Conservation (phyloP, 2,888 invertebrate species). For the Drosophila vallismaia region DNA sequence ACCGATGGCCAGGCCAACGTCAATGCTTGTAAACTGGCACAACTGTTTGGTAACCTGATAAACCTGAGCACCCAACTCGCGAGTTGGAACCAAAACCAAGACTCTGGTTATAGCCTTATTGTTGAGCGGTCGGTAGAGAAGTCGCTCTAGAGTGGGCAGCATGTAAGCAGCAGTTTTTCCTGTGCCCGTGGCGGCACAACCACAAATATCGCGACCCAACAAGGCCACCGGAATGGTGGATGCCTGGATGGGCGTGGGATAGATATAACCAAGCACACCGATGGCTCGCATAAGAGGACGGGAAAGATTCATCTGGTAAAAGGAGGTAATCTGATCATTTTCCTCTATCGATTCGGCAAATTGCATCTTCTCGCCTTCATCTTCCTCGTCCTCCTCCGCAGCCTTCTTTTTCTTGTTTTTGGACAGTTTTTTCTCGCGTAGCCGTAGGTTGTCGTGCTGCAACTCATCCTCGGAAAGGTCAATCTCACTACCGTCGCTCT, state of each 20-base stretch:
- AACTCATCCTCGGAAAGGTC: conserved; percentile 92
- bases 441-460: conserved; percentile 88
- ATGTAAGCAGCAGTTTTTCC: conserved; percentile 99
- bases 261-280: conserved; percentile 93
- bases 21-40: conserved; percentile 92
- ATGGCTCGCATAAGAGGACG: conserved; percentile 96
- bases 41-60: conserved; percentile 96
- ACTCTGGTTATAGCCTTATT: conserved; percentile 91
- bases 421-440: conserved; percentile 87
- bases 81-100: conserved; percentile 96
- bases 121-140: conserved; percentile 92
- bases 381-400: conserved; percentile 85
- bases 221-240: conserved; percentile 97
- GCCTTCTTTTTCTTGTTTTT: conserved; percentile 85
- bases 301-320: conserved; percentile 98
- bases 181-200: conserved; percentile 98
- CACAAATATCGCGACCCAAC: conserved; percentile 97
- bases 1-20: conserved; percentile 93
- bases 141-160: conserved; percentile 97
- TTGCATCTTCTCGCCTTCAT: conserved; percentile 84
- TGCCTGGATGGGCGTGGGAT: conserved; percentile 98
- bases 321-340: conserved; percentile 88
- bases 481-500: conserved; percentile 85
- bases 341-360: conserved; percentile 88
- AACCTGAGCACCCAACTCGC: conserved; percentile 99